Evolutionary conservation across 1,140 invertebrate species (phyloP).

Genomic region (Philotrypesis tridentata): DNA sequence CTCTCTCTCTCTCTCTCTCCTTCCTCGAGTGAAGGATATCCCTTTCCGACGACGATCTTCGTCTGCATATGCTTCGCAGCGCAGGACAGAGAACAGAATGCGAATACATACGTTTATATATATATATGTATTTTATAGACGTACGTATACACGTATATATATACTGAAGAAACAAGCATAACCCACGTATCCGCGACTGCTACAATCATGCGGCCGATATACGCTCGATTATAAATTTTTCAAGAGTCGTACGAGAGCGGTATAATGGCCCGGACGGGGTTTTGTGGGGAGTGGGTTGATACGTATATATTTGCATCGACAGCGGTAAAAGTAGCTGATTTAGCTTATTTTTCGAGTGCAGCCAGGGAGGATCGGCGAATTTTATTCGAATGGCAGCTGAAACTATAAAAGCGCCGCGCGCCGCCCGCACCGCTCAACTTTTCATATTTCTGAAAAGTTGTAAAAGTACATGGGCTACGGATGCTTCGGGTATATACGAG

Average conservation of each 20-base stretch:
- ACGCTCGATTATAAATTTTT: conserved; percentile 35
- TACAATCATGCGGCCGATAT: conserved; percentile 31
- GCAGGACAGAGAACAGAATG: conserved; percentile 21
- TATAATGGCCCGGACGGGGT: not conserved
- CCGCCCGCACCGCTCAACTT: not conserved
- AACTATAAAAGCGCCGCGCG: not conserved
- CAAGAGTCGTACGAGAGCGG: not conserved
- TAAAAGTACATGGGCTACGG: conserved; percentile 10
- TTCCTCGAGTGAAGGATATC: too few species aligned
- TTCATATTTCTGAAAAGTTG: conserved; percentile 21
- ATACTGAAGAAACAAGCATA: conserved; percentile 26
- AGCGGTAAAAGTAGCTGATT: not conserved
- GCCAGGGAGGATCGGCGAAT: not conserved
- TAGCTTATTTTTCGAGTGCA: not conserved
- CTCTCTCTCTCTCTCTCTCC: too few species aligned
- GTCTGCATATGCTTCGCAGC: not conserved
- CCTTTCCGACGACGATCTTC: conserved; percentile 5
- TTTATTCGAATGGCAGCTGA: not conserved
- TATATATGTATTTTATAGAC: too few species aligned
- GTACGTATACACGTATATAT: not conserved
- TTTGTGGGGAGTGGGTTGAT: too few species aligned
- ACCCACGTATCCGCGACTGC: too few species aligned
- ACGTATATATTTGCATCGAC: not conserved
- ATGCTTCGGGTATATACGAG: not conserved
- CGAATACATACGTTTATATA: too few species aligned